These are phyloP conservation scores for Amorpha juglandis DNA, from an alignment of 2,888 invertebrate species.

Conservation along the genomic window DNA sequence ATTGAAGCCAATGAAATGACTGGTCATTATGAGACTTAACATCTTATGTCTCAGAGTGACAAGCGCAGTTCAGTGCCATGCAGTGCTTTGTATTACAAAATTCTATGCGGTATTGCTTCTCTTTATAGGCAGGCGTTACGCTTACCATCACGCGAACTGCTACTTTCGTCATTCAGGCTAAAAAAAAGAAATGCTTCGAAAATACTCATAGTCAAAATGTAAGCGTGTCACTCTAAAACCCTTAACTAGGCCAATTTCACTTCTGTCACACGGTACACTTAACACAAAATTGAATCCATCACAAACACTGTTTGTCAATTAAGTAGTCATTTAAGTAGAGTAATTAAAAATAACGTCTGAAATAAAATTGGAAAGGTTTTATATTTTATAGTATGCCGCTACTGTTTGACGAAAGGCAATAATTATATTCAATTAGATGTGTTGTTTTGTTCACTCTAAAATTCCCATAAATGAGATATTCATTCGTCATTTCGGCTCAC, in stretches of 20 bases:
- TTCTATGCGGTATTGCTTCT: too few relatives aligned
- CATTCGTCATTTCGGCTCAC: constrained; percentile 46
- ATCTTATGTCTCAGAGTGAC: too few relatives aligned
- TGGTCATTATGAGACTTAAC: too few relatives aligned
- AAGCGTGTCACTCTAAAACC: background rate
- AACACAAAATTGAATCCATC: constrained; percentile 14
- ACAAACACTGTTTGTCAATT: constrained; percentile 20
- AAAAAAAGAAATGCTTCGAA: background rate
- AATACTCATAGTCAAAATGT: background rate
- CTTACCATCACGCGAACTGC: too few relatives aligned
- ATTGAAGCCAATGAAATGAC: too few relatives aligned
- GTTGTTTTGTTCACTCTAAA: constrained; percentile 41
- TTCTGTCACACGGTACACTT: constrained; percentile 22
- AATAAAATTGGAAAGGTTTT: constrained; percentile 47
- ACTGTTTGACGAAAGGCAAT: constrained; percentile 41
- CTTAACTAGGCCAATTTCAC: constrained; percentile 1
- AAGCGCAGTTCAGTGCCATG: too few relatives aligned
- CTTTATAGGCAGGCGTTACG: too few relatives aligned
- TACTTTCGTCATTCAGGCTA: too few relatives aligned
- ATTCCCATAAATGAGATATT: constrained; percentile 41
- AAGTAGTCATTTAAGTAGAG: constrained; percentile 26
- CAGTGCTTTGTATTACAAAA: too few relatives aligned
- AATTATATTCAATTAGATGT: constrained; percentile 46
- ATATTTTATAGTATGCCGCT: constrained; percentile 32
- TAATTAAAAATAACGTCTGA: constrained; percentile 44